Evolutionary conservation across 2,797 vertebrate species (phyloP), one percentile per base, ranked within the genome.

Genomic region (Trachops cirrhosus): DNA sequence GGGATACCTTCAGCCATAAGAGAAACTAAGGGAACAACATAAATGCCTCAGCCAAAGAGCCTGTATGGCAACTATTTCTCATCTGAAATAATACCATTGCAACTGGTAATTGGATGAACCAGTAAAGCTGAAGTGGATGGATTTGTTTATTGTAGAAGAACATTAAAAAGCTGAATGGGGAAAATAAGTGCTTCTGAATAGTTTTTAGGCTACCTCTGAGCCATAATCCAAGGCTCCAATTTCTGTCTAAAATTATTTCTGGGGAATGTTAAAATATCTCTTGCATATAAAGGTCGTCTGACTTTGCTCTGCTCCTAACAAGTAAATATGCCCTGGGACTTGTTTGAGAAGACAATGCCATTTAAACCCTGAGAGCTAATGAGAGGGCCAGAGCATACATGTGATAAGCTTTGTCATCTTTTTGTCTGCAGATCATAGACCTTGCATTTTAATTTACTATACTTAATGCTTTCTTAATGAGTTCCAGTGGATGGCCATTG

Each of bases 381-480:
- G 98, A 98, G 98, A 98, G 98, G 98, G 97, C 98, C 97, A 97
- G 96, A 94, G 97, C 98, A 92, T 96, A 95, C 97, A 97, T 98
- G 98, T 97, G 98, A 98, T 98, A 98, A 98, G 98, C 98, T 98
- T 98, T 98, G 98, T 98, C 98, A 98, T 98, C 96, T 98, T 97
- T 99, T 98, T 98, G 98, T 98, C 98, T 98, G 97, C 92, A 97
- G 98, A 98, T 98, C 98, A 97, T 97, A 98, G 98, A 95, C 97
- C 96, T 97, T 98, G 98, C 98, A 97, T 99, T 98, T 99, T 98
- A 98, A 98, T 99, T 98, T 98, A 97, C 98, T 96, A 84, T 97
- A 98, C 97, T 98, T 98, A 98, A 98, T 98, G 97, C 97, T 98
- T 98, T 98, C 98, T 98, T 98, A 99, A 98, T 98, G 98, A 98